These are phyloP conservation scores for Bellardia bayeri DNA, from an alignment of 2,888 invertebrate genomes.

Conservation along the genomic window DNA sequence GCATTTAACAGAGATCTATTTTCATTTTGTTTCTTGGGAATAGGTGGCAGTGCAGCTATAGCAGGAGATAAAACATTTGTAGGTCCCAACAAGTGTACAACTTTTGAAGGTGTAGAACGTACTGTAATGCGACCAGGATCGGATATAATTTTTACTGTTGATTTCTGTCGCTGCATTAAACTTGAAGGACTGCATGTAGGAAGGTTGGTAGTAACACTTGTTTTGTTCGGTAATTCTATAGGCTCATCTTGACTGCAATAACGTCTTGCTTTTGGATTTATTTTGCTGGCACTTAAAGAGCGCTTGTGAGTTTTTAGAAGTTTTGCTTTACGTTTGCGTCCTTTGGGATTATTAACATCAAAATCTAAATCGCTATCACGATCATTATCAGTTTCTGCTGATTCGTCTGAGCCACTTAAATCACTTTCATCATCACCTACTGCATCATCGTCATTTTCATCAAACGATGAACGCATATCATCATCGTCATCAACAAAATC, in stretches of 20 bases:
- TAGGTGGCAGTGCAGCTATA: slow-evolving; percentile 68
- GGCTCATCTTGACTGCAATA: slow-evolving; percentile 54
- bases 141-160: slow-evolving; percentile 33
- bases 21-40: slow-evolving; percentile 67
- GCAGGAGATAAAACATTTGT: slow-evolving; percentile 54
- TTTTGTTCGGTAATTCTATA: slow-evolving; percentile 45
- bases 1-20: slow-evolving; percentile 64
- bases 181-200: slow-evolving; percentile 6
- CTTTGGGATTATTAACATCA: slow-evolving; percentile 85
- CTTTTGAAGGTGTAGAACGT: slow-evolving; percentile 61
- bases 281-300: slow-evolving; percentile 29
- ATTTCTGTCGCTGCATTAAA: slow-evolving; percentile 46
- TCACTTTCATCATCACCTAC: slow-evolving; percentile 82
- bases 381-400: slow-evolving; percentile 84
- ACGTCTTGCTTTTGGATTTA: slow-evolving; percentile 50
- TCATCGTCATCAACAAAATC: slow-evolving; percentile 75
- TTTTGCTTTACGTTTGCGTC: slow-evolving; percentile 78
- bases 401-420: slow-evolving; percentile 83
- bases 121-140: slow-evolving; percentile 58
- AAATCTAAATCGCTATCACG: slow-evolving; percentile 88
- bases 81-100: slow-evolving; percentile 36
- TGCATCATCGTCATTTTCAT: slow-evolving; percentile 75
- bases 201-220: background rate
- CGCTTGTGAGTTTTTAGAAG: slow-evolving; percentile 65
- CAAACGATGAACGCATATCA: slow-evolving; percentile 74